phyloP scores from a whole-genome alignment of 1,140 invertebrate genomes.

The Lordiphosa collinella region DNA sequence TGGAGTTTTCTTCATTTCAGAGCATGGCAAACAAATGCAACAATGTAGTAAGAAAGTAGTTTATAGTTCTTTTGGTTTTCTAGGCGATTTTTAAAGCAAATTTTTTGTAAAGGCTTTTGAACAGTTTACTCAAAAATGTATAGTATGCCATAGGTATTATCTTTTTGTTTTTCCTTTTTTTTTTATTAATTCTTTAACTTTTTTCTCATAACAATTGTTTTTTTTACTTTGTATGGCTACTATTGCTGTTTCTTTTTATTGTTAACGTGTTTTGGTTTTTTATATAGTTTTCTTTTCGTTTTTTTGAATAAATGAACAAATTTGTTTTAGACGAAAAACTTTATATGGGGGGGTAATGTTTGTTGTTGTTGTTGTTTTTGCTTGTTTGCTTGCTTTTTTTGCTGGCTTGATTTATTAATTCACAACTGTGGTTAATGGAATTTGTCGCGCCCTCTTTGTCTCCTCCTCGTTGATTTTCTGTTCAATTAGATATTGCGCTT shows the following conservation, averaged over 20 bases:
- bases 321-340: conserved; percentile 42
- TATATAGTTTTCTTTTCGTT: conserved; percentile 12
- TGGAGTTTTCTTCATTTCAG: not conserved
- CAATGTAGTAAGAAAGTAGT: conserved; percentile 38
- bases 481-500: conserved; percentile 96
- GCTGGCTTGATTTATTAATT: conserved; percentile 60
- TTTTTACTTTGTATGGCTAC: conserved; percentile 44
- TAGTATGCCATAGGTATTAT: conserved; percentile 33
- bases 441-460: conserved; percentile 93
- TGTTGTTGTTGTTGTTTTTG: conserved; percentile 62
- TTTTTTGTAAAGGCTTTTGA: conserved; percentile 35
- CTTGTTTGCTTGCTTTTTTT: conserved; percentile 41
- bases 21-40: conserved; percentile 57
- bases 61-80: conserved; percentile 6
- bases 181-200: conserved; percentile 38
- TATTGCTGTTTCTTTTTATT: conserved; percentile 60
- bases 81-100: conserved; percentile 37
- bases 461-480: conserved; percentile 97
- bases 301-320: conserved; percentile 37
- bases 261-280: conserved; percentile 23
- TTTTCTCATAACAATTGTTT: conserved; percentile 42
- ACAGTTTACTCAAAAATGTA: conserved; percentile 29
- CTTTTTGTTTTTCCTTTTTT: conserved; percentile 24
- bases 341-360: conserved; percentile 36
- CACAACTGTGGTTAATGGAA: conserved; percentile 88